A percentile compares a stretch with the other conserved stretches of the same genome.
Conservation (phyloP, 1,140 invertebrate species). For the Aplysia californica region DNA sequence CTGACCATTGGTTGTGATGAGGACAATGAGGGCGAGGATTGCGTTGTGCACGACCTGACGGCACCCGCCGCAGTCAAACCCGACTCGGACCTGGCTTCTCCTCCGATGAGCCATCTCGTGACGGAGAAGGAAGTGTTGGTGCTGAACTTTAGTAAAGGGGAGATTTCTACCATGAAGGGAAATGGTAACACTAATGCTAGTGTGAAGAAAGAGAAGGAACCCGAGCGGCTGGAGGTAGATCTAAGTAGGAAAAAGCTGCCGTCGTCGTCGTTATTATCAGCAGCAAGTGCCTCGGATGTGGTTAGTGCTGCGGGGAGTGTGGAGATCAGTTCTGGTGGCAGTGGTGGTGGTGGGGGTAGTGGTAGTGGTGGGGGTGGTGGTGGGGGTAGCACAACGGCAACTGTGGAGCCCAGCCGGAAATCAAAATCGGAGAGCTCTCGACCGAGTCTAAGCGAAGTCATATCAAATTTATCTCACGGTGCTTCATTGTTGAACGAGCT, state of each 20-base stretch:
- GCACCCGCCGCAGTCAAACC: neutral
- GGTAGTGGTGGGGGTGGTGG: neutral
- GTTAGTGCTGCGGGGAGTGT: no score
- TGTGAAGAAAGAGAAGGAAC: neutral
- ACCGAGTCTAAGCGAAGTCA: conserved; percentile 20
- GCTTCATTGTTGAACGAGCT: conserved; percentile 10
- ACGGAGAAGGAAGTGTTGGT: conserved; percentile 10
- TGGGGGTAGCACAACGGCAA: neutral
- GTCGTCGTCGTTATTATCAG: no score
- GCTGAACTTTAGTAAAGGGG: conserved; percentile 7
- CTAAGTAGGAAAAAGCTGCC: neutral
- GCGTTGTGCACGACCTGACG: neutral
- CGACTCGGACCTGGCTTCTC: neutral
- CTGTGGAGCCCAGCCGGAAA: neutral
- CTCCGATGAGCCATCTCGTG: neutral
- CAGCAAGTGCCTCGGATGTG: no score
- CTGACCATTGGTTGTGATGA: neutral
- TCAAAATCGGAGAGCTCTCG: neutral
- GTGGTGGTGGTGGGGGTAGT: neutral
- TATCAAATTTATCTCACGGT: conserved; percentile 29
- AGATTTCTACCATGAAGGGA: neutral
- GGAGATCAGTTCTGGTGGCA: no score
- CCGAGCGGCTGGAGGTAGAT: neutral
- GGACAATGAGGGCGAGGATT: neutral
- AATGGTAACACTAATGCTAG: neutral